Conservation (phyloP, 2,797 vertebrate species). For the Tiaroga cobitis region DNA sequence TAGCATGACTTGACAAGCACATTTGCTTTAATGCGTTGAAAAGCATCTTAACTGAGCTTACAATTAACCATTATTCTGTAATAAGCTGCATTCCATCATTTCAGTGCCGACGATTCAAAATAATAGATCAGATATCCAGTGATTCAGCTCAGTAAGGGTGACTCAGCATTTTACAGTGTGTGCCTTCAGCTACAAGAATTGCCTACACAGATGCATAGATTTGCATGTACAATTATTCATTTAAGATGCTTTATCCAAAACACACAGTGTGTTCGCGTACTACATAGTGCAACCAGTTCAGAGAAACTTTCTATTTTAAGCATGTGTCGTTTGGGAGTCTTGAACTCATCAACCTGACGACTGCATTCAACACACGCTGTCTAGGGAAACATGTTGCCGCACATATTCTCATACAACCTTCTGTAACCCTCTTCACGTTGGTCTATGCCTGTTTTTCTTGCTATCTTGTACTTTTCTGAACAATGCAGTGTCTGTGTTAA, state of each 20-base stretch:
- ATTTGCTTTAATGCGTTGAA: not conserved
- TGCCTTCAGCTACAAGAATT: not conserved
- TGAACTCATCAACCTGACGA: not conserved
- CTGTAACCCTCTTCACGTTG: not conserved
- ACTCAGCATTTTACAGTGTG: slow-evolving; percentile 32
- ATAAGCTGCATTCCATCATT: not conserved
- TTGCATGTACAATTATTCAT: not conserved
- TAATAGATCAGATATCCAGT: not conserved
- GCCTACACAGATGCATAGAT: not conserved
- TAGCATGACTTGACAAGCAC: slow-evolving; percentile 4
- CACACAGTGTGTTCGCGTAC: not conserved
- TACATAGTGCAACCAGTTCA: not conserved
- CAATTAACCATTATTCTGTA: not conserved
- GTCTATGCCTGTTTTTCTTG: not conserved
- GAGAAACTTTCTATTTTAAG: not conserved
- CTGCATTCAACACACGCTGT: not conserved
- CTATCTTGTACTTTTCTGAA: not conserved
- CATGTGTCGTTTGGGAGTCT: not conserved
- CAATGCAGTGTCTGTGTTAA: slow-evolving; percentile 32
- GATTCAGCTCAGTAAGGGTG: slow-evolving; percentile 31
- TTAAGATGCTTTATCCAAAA: not conserved
- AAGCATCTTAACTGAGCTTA: not conserved
- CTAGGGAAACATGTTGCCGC: not conserved
- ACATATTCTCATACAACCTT: not conserved
- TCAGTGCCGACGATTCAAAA: not conserved